Evolutionary conservation across 2,888 invertebrate species (phyloP), one percentile per base, ranked within the genome.

Genomic region (Zele albiditarsus): DNA sequence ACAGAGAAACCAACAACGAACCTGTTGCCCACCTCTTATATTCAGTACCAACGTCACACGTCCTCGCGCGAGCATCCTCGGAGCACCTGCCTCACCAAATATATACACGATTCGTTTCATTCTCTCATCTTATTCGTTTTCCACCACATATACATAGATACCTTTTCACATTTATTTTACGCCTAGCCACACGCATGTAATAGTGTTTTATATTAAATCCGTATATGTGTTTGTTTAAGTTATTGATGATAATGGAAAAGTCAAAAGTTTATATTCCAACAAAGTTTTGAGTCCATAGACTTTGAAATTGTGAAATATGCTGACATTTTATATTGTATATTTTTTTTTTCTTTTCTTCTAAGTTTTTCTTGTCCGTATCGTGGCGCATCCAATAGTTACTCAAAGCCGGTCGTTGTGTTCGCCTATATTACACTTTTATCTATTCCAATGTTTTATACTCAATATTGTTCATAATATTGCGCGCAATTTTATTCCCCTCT

Each of bases 41-140:
- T 68, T 49, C 68, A 74, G 73, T 74, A 62, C 25, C 73, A 68
- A 53, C 65, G 66, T 65, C 65, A 66, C 57, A 38, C 49, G 60
- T 74, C 68, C 60, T 68, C 68, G 73, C 57, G 73, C 62, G 49
- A 69, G 38, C 60, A 74, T 74, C 73, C 49, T 53, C 62, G 25
- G n/a, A 74, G 33, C 73, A 74, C 69, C 68, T 74, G 73, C 69
- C 62, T 66, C 42, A 57, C n/a, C 1, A 20, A 53, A 53, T 53
- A 53, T 53, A 71, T 27, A 71, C 14, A 23, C 20, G 2, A 62
- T 46, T 16, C 33, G 6, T 49, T 38, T 14, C 38, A 25, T 53
- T 20, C 53, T 53, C 53, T 5, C 16, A 53, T 25, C 12, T 25
- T 25, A 28, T 65, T 2, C 12, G 2, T 31, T 3, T 27, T 33